phyloP scores from a whole-genome alignment of 1,140 invertebrate genomes.

The Lucilia sericata region DNA sequence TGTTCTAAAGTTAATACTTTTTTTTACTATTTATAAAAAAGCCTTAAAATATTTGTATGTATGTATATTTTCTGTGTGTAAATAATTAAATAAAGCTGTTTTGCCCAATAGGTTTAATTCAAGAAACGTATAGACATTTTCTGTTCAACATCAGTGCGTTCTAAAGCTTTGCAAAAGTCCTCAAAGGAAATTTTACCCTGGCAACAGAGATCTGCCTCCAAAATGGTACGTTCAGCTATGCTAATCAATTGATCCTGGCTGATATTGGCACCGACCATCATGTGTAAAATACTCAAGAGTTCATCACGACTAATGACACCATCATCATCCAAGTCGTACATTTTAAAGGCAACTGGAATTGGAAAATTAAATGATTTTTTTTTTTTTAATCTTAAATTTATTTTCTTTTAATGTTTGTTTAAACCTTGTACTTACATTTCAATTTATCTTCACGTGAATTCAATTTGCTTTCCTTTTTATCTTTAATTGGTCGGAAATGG shows the following conservation, averaged over 20 bases:
- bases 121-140: slow-evolving; percentile 99
- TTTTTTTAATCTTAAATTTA: neutral
- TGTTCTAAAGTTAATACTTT: neutral
- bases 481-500: slow-evolving; percentile 94
- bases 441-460: slow-evolving; percentile 97
- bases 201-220: slow-evolving; percentile 91
- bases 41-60: neutral
- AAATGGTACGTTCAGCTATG: slow-evolving; percentile 97
- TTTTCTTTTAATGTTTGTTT: neutral
- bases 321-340: slow-evolving; percentile 99
- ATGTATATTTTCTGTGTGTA: neutral
- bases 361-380: too few species aligned
- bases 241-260: slow-evolving; percentile 94
- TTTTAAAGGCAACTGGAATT: slow-evolving; percentile 96
- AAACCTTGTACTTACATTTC: slow-evolving; percentile 79
- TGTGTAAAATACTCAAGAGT: slow-evolving; percentile 94
- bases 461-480: slow-evolving; percentile 87
- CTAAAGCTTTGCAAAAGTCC: slow-evolving; percentile 93
- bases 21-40: slow-evolving; percentile 18
- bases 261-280: slow-evolving; percentile 99
- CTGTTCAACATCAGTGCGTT: slow-evolving; percentile 95
- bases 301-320: slow-evolving; percentile 97
- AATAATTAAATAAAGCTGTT: neutral
- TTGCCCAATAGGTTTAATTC: slow-evolving; percentile 73
- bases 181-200: slow-evolving; percentile 98